Base-by-base conservation (phyloP, 2,113 vertebrate species). In the Cebidichthys violaceus region DNA sequence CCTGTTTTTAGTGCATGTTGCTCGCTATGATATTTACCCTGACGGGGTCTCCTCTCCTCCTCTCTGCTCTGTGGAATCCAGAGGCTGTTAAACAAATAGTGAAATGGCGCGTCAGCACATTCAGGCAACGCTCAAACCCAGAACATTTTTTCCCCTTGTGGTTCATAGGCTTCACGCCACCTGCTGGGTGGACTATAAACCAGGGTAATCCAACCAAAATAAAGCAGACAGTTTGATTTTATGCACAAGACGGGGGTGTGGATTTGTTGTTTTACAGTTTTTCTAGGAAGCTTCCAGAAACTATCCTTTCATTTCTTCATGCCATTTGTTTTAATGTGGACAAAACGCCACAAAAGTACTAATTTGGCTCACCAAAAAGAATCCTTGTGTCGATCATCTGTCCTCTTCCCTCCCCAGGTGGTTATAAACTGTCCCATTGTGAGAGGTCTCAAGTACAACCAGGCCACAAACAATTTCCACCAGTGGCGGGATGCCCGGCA, bases 401-500 rank as follows among this genome's bases (percentile, higher is more conserved):
- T 54, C 43, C 75, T 67, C 24, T 41, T 72, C 11, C 37, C 64
- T 61, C 27, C 13, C 13, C 82, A 97, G 97, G 97, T 98, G 90
- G 97, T 98, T 66, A 97, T 98, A 82, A 98, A 98, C 93, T 97
- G 96, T 90, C 95, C 96, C 24, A 96, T 98, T 0, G 41, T 94
- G 47, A 96, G 94, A 85, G 96, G 97, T 24, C 91, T 98, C 82
- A 98, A 97, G 86, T 98, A 98, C 79, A 98, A 98, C 90, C 97
- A 98, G 90, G 97, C 97, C 77, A 98, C 97, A 0, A 94, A 96
- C 64, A 97, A 95, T 82, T 98, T 98, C 86, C 97, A 98, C 85
- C 97, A 98, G 92, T 98, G 97, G 97, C 91, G 97, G 0, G 97
- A 97, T 0, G 94, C 96, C 20, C 95, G 97, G 8, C 97, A 98